These are phyloP conservation scores for Hyperopisus bebe DNA, from an alignment of 2,113 vertebrate species.

Conservation along the genomic window DNA sequence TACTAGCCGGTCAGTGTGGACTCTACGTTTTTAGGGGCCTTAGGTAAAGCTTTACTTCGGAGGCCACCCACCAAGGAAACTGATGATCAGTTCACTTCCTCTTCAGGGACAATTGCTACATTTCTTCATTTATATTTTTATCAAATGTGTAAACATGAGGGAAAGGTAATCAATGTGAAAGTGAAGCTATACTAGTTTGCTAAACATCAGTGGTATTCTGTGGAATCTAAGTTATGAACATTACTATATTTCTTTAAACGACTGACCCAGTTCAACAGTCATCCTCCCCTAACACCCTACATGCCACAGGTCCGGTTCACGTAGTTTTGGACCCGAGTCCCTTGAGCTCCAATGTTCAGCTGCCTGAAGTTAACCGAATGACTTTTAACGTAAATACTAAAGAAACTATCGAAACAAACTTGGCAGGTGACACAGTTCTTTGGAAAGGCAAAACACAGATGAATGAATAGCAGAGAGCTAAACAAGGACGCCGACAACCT, in stretches of 20 bases:
- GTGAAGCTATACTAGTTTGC: neutral
- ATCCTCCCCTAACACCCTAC: neutral
- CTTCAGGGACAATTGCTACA: neutral
- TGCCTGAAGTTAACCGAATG: neutral
- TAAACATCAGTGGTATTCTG: neutral
- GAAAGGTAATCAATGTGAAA: neutral
- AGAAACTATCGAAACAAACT: neutral
- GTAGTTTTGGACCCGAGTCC: neutral
- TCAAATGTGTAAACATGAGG: neutral
- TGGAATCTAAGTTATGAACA: neutral
- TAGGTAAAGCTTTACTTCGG: neutral
- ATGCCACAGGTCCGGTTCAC: neutral
- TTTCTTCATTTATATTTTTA: neutral
- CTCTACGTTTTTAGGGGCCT: neutral
- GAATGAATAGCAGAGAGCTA: constrained; percentile 23
- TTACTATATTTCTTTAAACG: neutral
- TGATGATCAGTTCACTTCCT: neutral
- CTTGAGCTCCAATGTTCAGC: neutral
- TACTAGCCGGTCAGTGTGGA: neutral
- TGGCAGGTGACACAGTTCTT: neutral
- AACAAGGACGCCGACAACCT: constrained; percentile 19
- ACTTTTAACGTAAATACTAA: neutral
- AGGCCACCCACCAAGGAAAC: neutral
- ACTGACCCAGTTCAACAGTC: neutral
- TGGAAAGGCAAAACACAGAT: neutral